Conservation (phyloP, 92 coral and sea anemone genomes). For the Micromussa lordhowensis region DNA sequence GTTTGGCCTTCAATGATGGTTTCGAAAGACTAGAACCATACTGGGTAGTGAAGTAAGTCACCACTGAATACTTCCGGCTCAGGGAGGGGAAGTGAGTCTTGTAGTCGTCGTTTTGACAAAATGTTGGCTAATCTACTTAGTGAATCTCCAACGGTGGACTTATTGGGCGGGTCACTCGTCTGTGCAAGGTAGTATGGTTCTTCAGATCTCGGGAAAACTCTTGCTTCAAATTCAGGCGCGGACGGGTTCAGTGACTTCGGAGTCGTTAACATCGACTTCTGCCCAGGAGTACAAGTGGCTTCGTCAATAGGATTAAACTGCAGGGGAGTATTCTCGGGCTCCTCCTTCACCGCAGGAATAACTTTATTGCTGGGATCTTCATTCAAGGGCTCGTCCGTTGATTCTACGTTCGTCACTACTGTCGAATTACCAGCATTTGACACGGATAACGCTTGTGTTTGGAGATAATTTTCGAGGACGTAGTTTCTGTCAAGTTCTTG, state of each 20-base stretch:
- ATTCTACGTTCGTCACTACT: neutral
- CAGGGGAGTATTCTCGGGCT: constrained; percentile 4
- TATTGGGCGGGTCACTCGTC: neutral
- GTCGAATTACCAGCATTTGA: constrained; percentile 1
- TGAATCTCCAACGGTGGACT: constrained; percentile 37
- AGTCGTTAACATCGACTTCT: constrained; percentile 5
- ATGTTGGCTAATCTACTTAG: constrained; percentile 52
- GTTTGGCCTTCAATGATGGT: constrained; percentile 58
- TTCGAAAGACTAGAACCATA: constrained; percentile 66
- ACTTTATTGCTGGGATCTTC: neutral
- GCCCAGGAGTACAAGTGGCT: neutral
- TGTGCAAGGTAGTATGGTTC: neutral
- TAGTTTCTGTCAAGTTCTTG: constrained; percentile 24
- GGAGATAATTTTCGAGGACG: constrained; percentile 23
- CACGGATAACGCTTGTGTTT: constrained; percentile 30
- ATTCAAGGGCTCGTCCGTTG: neutral
- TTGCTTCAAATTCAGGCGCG: neutral
- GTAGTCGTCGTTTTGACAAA: constrained; percentile 40
- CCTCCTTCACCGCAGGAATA: constrained; percentile 2
- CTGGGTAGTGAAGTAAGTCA: constrained; percentile 45
- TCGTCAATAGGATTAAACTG: neutral
- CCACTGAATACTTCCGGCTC: constrained; percentile 67
- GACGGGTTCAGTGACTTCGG: constrained; percentile 30
- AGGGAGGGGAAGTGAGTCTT: constrained; percentile 54
- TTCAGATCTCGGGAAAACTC: neutral